phyloP scores from a whole-genome alignment of 2,797 vertebrate genomes.

The Falco novaeseelandiae region DNA sequence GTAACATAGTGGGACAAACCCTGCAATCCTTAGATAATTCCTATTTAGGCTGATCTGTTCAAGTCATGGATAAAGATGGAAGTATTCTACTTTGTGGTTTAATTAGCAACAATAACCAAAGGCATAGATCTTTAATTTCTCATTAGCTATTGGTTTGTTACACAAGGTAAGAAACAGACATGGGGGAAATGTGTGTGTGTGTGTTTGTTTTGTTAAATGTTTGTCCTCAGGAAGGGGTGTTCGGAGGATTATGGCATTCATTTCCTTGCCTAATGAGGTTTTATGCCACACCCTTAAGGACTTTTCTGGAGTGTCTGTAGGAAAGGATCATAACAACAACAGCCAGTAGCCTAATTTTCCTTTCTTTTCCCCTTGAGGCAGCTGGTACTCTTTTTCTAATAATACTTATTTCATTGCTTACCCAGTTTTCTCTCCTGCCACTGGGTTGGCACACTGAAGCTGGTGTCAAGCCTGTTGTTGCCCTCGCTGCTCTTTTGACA shows the following conservation, averaged over 20 bases:
- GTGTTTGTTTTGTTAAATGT: background rate
- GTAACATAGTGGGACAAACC: slow-evolving; percentile 29
- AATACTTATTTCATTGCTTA: background rate
- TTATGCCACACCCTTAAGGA: slow-evolving; percentile 16
- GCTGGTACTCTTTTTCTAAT: background rate
- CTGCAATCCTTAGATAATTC: slow-evolving; percentile 29
- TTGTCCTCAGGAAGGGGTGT: background rate
- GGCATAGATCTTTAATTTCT: slow-evolving; percentile 7
- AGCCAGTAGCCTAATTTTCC: background rate
- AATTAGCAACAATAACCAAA: slow-evolving; percentile 27
- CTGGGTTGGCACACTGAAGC: background rate
- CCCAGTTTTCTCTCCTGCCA: background rate
- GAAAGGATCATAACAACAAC: background rate
- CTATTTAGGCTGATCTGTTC: background rate
- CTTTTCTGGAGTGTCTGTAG: background rate
- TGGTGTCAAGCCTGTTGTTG: background rate
- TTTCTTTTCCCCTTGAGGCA: background rate
- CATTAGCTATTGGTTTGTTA: background rate
- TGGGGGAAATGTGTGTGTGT: background rate
- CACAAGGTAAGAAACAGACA: background rate
- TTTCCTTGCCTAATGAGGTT: slow-evolving; percentile 28
- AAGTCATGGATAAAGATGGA: background rate
- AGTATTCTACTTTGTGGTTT: background rate
- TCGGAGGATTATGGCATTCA: background rate
- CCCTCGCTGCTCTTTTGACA: background rate